Evolutionary conservation across 1,140 invertebrate genomes (phyloP).

Genomic region (Acyrthosiphon pisum): DNA sequence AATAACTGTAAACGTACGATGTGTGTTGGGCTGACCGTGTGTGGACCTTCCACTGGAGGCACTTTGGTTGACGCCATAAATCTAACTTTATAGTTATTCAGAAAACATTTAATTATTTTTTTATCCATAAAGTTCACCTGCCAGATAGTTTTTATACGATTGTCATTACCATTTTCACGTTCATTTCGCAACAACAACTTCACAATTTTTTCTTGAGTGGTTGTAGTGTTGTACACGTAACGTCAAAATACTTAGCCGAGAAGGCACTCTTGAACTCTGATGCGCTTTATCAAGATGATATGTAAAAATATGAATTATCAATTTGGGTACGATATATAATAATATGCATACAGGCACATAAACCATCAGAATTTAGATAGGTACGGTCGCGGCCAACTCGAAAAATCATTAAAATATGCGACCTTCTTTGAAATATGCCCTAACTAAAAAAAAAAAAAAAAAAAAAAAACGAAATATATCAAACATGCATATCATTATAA

Average conservation of each 20-base stretch:
- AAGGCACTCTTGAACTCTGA: background rate
- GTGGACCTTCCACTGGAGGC: background rate
- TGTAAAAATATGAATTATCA: background rate
- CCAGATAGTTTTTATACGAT: background rate
- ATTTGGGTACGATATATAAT: background rate
- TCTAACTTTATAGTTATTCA: background rate
- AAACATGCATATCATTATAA: background rate
- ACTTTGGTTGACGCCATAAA: background rate
- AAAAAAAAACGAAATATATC: background rate
- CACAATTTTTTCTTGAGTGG: background rate
- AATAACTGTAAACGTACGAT: background rate
- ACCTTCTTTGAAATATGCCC: background rate
- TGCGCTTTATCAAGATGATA: background rate
- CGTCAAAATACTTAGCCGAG: background rate
- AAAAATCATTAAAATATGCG: conserved; percentile 1
- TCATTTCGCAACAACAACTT: background rate
- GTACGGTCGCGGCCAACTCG: background rate
- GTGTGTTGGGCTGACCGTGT: background rate
- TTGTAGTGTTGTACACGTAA: background rate
- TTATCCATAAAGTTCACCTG: background rate
- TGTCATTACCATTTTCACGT: background rate
- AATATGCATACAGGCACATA: background rate
- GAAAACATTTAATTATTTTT: background rate
- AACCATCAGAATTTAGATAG: background rate
- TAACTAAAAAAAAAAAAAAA: background rate